Evolutionary conservation across 2,113 vertebrate species (phyloP), one percentile per base, ranked within the genome.

Genomic region (Triplophysa siluroides): DNA sequence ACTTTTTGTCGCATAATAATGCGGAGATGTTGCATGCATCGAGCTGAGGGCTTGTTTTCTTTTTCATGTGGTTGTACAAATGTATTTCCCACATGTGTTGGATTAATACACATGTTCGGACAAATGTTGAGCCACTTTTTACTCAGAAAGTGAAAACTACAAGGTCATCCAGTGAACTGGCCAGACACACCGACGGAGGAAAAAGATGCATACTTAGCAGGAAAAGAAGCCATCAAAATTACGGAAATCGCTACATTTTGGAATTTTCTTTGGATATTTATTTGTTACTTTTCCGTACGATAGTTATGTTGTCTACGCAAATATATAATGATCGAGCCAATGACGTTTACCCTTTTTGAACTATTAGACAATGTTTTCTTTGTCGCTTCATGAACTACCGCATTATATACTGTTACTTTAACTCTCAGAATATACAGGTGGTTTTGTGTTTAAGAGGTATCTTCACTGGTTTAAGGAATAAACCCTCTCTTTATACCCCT

Each of bases 201-300:
- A 41, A 88, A 91, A 88, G 84, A 85, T 90, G 90, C 90, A 88
- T 84, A 88, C 4, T 86, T 89, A 87, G 88, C 91, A 91, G 84
- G 91, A 92, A 91, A 86, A 87, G 84, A 72, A 76, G 75, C 82
- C 78, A 61, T 87, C 78, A 83, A 78, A 87, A 85, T 88, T 85
- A 89, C 89, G 89, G 88, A 92, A 90, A 88, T 84, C 82, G 79
- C 69, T 47, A 60, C 19, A 2, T 38, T 52, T 47, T 29, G 2
- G 23, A 63, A 12, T 41, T 70, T 69, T 10, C 21, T 67, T 60
- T 21, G 19, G 5, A 18, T 16, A 60, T 69, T 83, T 38, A n/a
- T 70, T 80, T 60, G 68, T 19, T 29, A 3, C 41, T 68, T 76
- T 80, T 41, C 16, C 33, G 24, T 79, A 23, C 63, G 21, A n/a